These are phyloP conservation scores for Scaptomyza pallida DNA, from an alignment of 1,140 invertebrate genomes.

Conservation along the genomic window DNA sequence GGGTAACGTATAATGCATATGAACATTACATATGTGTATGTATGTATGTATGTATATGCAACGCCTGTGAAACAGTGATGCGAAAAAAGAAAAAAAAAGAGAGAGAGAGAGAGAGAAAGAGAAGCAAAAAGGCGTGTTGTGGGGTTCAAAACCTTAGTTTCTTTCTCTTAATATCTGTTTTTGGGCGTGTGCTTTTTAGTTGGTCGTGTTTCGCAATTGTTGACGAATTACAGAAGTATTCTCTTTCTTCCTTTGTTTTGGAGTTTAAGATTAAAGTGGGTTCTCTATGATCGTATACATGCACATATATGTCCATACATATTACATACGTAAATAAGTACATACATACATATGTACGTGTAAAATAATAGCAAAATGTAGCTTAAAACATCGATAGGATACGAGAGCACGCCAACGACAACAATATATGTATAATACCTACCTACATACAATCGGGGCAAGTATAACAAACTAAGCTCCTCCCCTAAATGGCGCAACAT, in stretches of 20 bases:
- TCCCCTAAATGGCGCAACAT: slow-evolving; percentile 41
- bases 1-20: too few relatives aligned
- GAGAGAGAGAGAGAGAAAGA: slow-evolving; percentile 1
- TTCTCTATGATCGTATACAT: too few relatives aligned
- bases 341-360: not conserved
- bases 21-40: too few relatives aligned
- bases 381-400: slow-evolving; percentile 53
- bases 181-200: slow-evolving; percentile 71
- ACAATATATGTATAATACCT: slow-evolving; percentile 27
- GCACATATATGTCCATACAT: too few relatives aligned
- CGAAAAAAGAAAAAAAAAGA: not conserved
- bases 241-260: slow-evolving; percentile 27
- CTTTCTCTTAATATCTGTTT: slow-evolving; percentile 2
- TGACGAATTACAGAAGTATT: slow-evolving; percentile 54
- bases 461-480: slow-evolving; percentile 50
- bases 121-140: not conserved
- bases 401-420: slow-evolving; percentile 8
- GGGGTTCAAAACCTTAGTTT: slow-evolving; percentile 8
- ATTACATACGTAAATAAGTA: too few relatives aligned
- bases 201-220: slow-evolving; percentile 46
- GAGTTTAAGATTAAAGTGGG: not conserved
- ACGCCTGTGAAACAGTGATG: too few relatives aligned
- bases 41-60: too few relatives aligned
- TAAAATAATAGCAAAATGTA: slow-evolving; percentile 55
- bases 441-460: slow-evolving; percentile 14